Evolutionary conservation across 2,797 vertebrate species (phyloP).

Genomic region (Macropus fuliginosus): DNA sequence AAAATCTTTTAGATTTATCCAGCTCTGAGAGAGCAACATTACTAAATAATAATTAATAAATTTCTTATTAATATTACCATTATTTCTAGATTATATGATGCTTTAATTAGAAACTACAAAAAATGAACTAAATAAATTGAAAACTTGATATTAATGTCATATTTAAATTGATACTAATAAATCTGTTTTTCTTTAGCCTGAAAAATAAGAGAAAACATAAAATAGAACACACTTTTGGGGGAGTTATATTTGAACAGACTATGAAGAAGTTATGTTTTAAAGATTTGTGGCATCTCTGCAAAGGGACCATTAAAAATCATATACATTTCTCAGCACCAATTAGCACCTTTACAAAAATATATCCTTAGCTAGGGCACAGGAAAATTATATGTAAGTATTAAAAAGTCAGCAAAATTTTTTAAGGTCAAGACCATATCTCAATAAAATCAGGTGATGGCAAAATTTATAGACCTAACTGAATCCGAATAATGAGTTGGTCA

Average conservation of each 20-base stretch:
- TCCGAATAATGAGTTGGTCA: not conserved
- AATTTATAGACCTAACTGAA: not conserved
- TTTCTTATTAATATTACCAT: not conserved
- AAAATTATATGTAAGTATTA: not conserved
- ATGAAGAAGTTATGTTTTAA: not conserved
- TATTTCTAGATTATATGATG: not conserved
- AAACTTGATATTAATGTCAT: not conserved
- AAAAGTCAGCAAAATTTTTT: not conserved
- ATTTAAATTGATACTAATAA: not conserved
- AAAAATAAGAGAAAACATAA: not conserved
- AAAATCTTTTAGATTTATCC: not conserved
- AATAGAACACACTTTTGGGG: not conserved
- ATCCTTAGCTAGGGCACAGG: not conserved
- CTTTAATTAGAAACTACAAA: not conserved
- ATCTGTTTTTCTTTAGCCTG: not conserved
- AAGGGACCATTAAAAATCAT: not conserved
- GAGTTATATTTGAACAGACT: not conserved
- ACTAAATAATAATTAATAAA: not conserved
- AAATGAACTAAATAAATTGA: not conserved
- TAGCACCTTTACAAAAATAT: not conserved
- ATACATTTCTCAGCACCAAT: not conserved
- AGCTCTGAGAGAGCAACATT: not conserved
- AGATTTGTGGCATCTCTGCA: not conserved
- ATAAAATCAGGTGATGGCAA: not conserved
- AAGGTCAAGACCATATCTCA: not conserved